Percentiles rank a stretch among this genome's conserved stretches.
These are phyloP conservation scores for Volucella bombylans DNA, from an alignment of 2,888 invertebrate genomes.

Conservation along the genomic window DNA sequence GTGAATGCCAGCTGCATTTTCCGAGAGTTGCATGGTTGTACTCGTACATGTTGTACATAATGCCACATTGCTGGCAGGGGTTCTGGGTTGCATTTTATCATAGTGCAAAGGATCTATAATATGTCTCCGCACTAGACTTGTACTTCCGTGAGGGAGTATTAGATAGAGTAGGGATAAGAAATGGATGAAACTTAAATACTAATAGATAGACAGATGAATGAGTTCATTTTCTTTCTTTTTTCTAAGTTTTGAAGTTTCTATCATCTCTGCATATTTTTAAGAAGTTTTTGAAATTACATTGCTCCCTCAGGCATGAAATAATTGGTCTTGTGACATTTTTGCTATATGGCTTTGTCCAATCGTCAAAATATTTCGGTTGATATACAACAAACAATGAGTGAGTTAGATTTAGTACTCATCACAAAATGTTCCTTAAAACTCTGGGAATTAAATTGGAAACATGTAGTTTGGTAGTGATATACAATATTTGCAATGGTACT, in stretches of 20 bases:
- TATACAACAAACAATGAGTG: no score
- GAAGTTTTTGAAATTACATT: neutral
- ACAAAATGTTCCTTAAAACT: no score
- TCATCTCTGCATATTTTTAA: neutral
- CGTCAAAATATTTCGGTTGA: no score
- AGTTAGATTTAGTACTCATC: no score
- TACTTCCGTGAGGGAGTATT: constrained; percentile 27
- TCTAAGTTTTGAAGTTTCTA: neutral
- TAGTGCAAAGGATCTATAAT: constrained; percentile 31
- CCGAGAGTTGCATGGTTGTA: constrained; percentile 57
- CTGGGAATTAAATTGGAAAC: no score
- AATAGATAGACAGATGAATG: constrained; percentile 59
- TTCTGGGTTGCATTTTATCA: constrained; percentile 7
- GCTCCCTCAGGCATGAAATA: no score
- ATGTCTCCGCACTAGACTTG: neutral
- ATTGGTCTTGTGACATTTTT: no score
- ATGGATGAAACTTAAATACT: constrained; percentile 64
- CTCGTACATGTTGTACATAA: constrained; percentile 26
- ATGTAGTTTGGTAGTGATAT: no score
- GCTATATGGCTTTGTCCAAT: no score
- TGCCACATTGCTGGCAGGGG: constrained; percentile 48
- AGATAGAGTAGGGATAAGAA: no score
- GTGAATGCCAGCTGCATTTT: constrained; percentile 49
- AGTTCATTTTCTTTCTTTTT: constrained; percentile 50
- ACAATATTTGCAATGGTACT: no score